These are phyloP conservation scores for Sinocyclocheilus anshuiensis DNA, from an alignment of 2,113 vertebrate genomes.

Conservation along the genomic window DNA sequence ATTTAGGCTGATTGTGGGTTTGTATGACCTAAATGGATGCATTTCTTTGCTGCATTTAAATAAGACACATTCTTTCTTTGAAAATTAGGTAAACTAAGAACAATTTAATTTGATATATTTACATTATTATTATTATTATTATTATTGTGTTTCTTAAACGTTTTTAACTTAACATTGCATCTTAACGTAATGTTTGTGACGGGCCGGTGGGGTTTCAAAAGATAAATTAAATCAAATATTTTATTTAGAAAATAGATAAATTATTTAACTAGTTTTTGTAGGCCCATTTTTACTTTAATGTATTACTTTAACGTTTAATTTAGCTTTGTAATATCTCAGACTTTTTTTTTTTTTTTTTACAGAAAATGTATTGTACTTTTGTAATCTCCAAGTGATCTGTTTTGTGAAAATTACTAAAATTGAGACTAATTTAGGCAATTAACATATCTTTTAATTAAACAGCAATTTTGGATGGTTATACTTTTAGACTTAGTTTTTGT, in stretches of 20 bases:
- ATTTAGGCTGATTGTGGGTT: not conserved
- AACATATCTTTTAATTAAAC: not conserved
- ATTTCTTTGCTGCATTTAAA: not conserved
- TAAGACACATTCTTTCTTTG: not conserved
- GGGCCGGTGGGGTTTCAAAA: too few relatives aligned
- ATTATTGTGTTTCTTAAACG: too few relatives aligned
- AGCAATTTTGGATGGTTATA: not conserved
- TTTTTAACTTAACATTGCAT: too few relatives aligned
- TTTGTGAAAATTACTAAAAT: not conserved
- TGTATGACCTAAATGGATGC: not conserved
- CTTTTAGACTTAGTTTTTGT: not conserved
- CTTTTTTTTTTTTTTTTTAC: too few relatives aligned
- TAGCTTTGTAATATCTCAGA: not conserved
- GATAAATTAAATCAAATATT: too few relatives aligned
- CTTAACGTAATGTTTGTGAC: too few relatives aligned
- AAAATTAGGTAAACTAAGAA: not conserved
- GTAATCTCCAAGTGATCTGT: not conserved
- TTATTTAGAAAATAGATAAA: not conserved
- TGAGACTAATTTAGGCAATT: too few relatives aligned
- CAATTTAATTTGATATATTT: slow-evolving; percentile 33
- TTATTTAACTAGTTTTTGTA: not conserved
- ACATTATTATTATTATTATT: not conserved
- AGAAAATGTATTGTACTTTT: not conserved
- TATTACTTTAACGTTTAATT: too few relatives aligned
- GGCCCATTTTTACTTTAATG: not conserved